Percentiles rank a stretch among this genome's conserved stretches.
phyloP scores from a whole-genome alignment of 2,113 vertebrate genomes.

The Sinocyclocheilus anophthalmus region DNA sequence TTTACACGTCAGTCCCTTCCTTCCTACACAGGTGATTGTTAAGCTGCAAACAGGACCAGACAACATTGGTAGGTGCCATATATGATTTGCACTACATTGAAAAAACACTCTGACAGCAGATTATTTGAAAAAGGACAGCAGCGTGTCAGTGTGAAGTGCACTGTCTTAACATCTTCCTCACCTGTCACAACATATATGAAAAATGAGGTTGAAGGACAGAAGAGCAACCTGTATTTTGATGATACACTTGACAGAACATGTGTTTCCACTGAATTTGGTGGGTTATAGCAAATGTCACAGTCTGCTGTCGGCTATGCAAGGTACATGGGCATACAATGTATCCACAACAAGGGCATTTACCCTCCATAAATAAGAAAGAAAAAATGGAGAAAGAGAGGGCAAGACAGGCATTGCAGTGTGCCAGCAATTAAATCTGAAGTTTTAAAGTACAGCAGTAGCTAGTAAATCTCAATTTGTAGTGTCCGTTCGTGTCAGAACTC shows the following conservation, averaged over 20 bases:
- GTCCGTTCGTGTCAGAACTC: background rate
- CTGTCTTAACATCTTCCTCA: slow-evolving; percentile 15
- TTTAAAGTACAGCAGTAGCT: slow-evolving; percentile 3
- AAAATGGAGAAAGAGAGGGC: background rate
- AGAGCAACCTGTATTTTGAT: background rate
- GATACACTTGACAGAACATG: slow-evolving; percentile 2
- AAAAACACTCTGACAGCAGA: background rate
- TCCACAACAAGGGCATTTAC: slow-evolving; percentile 27
- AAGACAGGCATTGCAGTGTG: background rate
- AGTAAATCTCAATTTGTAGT: slow-evolving; percentile 18
- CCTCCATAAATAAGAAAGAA: slow-evolving; percentile 10
- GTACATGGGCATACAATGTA: background rate
- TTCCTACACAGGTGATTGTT: background rate
- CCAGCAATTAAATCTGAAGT: slow-evolving; percentile 29
- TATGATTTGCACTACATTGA: background rate
- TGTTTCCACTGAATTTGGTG: background rate
- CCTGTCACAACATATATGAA: slow-evolving; percentile 19
- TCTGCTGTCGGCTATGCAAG: slow-evolving; percentile 1
- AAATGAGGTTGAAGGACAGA: background rate
- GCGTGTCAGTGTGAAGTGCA: background rate
- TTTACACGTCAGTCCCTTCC: background rate
- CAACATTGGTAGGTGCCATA: background rate
- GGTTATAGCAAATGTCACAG: background rate
- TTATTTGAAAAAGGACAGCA: slow-evolving; percentile 23
- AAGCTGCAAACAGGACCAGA: background rate